Evolutionary conservation across 2,888 invertebrate genomes (phyloP).

Genomic region (Mechanitis messenoides): DNA sequence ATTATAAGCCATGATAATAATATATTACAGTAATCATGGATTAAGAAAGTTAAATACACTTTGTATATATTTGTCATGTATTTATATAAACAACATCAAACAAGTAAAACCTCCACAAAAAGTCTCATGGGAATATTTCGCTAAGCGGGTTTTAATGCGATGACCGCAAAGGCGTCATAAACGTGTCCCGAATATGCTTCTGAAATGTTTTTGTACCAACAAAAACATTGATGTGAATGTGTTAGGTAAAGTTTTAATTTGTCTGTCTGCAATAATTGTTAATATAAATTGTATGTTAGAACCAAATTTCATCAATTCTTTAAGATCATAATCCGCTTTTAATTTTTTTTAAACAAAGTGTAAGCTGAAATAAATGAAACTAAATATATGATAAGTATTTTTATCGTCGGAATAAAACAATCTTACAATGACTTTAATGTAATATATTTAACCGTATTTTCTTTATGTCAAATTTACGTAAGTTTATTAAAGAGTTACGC

Average conservation of each 20-base stretch:
- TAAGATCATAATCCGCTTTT: too few species aligned
- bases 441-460: not conserved
- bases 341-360: too few species aligned
- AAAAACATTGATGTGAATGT: not conserved
- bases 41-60: too few species aligned
- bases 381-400: too few species aligned
- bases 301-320: too few species aligned
- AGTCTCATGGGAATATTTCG: slow-evolving; percentile 7
- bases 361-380: too few species aligned
- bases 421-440: too few species aligned
- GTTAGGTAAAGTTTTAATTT: not conserved
- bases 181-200: slow-evolving; percentile 22
- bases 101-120: slow-evolving; percentile 1
- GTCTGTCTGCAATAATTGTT: too few species aligned
- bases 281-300: too few species aligned
- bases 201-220: slow-evolving; percentile 18
- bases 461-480: slow-evolving; percentile 18
- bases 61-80: not conserved
- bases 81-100: not conserved
- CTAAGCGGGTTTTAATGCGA: slow-evolving; percentile 34
- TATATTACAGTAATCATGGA: too few species aligned
- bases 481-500: slow-evolving; percentile 28
- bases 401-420: too few species aligned
- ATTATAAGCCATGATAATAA: too few species aligned
- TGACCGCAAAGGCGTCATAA: slow-evolving; percentile 27